Conservation (phyloP, 2,888 invertebrate species). For the Eupsilia transversa region DNA sequence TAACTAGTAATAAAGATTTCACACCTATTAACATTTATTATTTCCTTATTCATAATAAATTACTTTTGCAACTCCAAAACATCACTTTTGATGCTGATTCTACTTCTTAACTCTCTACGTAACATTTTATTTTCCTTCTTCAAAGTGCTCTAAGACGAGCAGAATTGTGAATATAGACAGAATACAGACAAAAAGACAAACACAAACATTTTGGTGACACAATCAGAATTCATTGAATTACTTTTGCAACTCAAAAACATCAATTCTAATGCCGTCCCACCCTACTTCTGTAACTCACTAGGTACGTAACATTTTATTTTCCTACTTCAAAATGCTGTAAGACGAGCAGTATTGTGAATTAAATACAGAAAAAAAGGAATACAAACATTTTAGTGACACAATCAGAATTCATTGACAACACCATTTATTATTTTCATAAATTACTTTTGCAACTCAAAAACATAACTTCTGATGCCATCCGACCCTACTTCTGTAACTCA, state of each 20-base stretch:
- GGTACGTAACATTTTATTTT: too few species aligned
- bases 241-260: too few species aligned
- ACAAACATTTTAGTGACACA: too few species aligned
- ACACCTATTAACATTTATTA: too few species aligned
- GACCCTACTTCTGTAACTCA: neutral
- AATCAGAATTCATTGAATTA: constrained; percentile 73
- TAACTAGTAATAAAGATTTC: neutral
- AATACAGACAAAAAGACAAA: constrained; percentile 17
- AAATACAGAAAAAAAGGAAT: too few species aligned
- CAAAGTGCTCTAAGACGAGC: constrained; percentile 3
- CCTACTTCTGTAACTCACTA: too few species aligned
- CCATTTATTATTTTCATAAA: neutral
- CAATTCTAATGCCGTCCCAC: too few species aligned
- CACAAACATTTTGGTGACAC: neutral
- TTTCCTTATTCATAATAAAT: neutral
- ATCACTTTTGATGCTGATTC: neutral
- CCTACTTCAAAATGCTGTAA: too few species aligned
- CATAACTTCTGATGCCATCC: neutral
- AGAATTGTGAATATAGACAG: constrained; percentile 34
- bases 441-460: neutral
- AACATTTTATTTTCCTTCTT: constrained; percentile 32
- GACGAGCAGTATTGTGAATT: too few species aligned
- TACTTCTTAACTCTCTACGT: neutral
- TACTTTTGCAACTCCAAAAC: neutral
- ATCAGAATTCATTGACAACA: too few species aligned